Evolutionary conservation across 92 coral and sea anemone species (phyloP).

Genomic region (Nematostella vectensis): DNA sequence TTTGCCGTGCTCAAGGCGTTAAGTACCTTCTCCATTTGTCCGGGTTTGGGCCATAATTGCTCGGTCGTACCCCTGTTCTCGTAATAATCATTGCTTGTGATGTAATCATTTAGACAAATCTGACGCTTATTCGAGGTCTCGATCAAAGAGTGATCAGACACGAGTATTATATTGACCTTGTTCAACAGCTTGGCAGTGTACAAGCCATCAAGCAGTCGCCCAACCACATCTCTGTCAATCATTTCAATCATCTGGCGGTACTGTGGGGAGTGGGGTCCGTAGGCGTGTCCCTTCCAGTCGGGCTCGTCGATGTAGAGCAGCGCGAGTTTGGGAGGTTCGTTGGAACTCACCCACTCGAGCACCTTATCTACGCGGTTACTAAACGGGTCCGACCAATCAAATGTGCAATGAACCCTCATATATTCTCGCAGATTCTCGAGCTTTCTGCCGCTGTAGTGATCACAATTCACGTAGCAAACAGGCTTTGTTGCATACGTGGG

Average conservation of each 20-base stretch:
- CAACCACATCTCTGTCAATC: slow-evolving; percentile 66
- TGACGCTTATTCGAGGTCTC: slow-evolving; percentile 50
- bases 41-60: slow-evolving; percentile 65
- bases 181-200: slow-evolving; percentile 44
- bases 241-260: slow-evolving; percentile 40
- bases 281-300: slow-evolving; percentile 56
- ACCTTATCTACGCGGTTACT: slow-evolving; percentile 56
- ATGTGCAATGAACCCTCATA: slow-evolving; percentile 29
- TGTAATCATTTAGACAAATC: slow-evolving; percentile 55
- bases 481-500: slow-evolving; percentile 48
- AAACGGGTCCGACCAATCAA: slow-evolving; percentile 49
- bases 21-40: slow-evolving; percentile 50
- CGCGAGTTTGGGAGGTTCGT: slow-evolving; percentile 57
- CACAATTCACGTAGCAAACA: slow-evolving; percentile 40
- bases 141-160: slow-evolving; percentile 86
- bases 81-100: slow-evolving; percentile 38
- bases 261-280: slow-evolving; percentile 46
- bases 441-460: slow-evolving; percentile 9
- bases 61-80: slow-evolving; percentile 42
- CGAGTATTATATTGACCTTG: slow-evolving; percentile 56
- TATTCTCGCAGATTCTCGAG: slow-evolving; percentile 24
- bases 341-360: slow-evolving; percentile 51
- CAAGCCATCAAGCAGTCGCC: slow-evolving; percentile 58
- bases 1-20: slow-evolving; percentile 38
- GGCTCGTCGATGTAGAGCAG: slow-evolving; percentile 50